Base-by-base conservation (phyloP, 2,888 invertebrate genomes). In the Sarcophaga variegata region DNA sequence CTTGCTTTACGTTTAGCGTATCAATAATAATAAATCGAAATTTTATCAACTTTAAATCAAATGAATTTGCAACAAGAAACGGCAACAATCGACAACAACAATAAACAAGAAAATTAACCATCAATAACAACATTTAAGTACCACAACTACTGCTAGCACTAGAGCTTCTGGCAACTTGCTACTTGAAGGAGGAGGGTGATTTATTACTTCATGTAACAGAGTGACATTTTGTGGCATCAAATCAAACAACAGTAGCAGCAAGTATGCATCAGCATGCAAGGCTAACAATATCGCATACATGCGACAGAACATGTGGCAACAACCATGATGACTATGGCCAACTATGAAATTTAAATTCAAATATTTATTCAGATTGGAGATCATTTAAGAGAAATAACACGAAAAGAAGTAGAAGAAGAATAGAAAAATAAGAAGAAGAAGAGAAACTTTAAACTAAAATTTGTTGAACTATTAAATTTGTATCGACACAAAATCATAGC, bases 91-190 rank as follows among this genome's bases (percentile, higher is more conserved):
- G 25, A 37, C 62, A 63, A 60, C 22, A 49, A 62, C 54, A 78
- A 74, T 22, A 59, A 47, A 22, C 71, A 63, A 72, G 79, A 81
- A 87, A 87, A 84, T 87, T 87, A 87, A 60, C 80, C 86, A 87
- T 87, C 86, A 84, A 87, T 84, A 87, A 87, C 84, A 84, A 87
- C 84, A 84, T 87, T 87, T 81, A 81, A 87, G 81, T 87, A 75
- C 81, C 84, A 54, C 54, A 81, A 87, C 84, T 79, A 77, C 81
- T 81, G 5, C 54, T 0, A 54, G 2, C 12, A 54, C 3, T 14
- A 14, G 54, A 10, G 54, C 1, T 54, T 3, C 17, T 4, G 17
- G 54, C 5, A 14, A 54, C 12, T 54, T 12, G 12, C 12, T 54
- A 14, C 4, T 54, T 54, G 54, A 72, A 37, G 37, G 66, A 75